Evolutionary conservation across 2,797 vertebrate genomes (phyloP).

Genomic region (Lagocephalus sceleratus): DNA sequence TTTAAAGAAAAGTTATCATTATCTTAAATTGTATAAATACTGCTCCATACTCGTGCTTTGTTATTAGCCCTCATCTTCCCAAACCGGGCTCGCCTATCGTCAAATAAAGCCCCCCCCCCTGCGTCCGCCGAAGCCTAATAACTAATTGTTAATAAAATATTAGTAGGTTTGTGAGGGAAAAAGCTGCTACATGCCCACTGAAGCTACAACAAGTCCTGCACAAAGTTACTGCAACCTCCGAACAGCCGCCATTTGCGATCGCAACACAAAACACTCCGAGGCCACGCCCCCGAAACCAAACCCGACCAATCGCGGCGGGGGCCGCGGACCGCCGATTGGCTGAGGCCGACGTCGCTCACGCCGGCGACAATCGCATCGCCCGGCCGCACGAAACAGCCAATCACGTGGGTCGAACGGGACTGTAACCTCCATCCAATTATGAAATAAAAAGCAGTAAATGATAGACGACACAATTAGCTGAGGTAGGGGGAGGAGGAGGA

Average conservation of each 20-base stretch:
- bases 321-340: constrained; percentile 37
- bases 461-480: constrained; percentile 9
- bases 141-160: background rate
- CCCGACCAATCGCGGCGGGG: constrained; percentile 23
- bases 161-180: background rate
- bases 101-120: background rate
- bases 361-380: constrained; percentile 31
- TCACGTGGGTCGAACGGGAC: constrained; percentile 5
- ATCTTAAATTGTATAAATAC: background rate
- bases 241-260: constrained; percentile 86
- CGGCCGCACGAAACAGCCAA: constrained; percentile 31
- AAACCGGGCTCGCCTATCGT: constrained; percentile 17
- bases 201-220: constrained; percentile 20
- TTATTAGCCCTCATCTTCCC: constrained; percentile 17
- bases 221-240: constrained; percentile 64
- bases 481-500: too few species aligned
- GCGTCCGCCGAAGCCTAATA: background rate
- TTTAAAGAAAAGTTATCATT: too few species aligned
- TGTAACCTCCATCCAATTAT: constrained; percentile 10
- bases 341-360: constrained; percentile 29
- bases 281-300: constrained; percentile 48
- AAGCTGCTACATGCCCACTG: background rate
- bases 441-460: constrained; percentile 28
- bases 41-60: constrained; percentile 34
- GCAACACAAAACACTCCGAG: constrained; percentile 77